Evolutionary conservation across 2,797 vertebrate species (phyloP), one percentile per base, ranked within the genome.

Genomic region (Platalea minor): DNA sequence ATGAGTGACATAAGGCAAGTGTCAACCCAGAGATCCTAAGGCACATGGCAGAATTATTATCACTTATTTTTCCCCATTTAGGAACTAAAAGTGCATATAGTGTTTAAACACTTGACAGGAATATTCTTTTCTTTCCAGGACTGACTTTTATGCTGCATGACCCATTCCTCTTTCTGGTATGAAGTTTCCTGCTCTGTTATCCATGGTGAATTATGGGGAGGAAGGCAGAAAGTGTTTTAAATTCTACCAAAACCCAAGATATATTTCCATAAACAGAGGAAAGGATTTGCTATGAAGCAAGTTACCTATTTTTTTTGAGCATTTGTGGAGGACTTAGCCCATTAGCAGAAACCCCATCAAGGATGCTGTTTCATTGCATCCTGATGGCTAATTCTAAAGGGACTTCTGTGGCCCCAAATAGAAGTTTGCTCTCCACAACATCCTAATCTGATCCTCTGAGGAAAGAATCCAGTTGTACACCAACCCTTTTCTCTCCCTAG

Each of bases 81-180:
- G 45, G 41, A 89, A 61, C 10, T 61, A 68, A 91, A 92, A 37
- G 7, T 1, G 2, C 14, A 54, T 54, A 24, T 5, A 45, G 8
- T 41, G 14, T 80, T 95, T 82, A 85, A 88, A 70, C 26, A 73
- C 37, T 68, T 83, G 56, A 77, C 56, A 89, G 26, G 17, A 70
- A 68, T 72, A 68, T 31, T 68, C 4, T 82, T 96, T 89, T 85
- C 37, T 82, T 87, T 69, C 31, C 70, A 74, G 54, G 59, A 67
- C n/a, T 48, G 60, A 46, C 7, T 88, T 64, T 43, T 35, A 45
- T 67, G 59, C 24, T 35, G 15, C 2, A 0, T 51, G 45, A 89
- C 45, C 25, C 20, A 39, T 61, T 91, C n/a, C 5, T 16, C 53
- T 82, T 26, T 63, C 72, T 43, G 13, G 3, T 51, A 21, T 48